Percentiles rank a stretch among this genome's conserved stretches.
Conservation (phyloP, 2,888 invertebrate species). For the Zele albiditarsus region DNA sequence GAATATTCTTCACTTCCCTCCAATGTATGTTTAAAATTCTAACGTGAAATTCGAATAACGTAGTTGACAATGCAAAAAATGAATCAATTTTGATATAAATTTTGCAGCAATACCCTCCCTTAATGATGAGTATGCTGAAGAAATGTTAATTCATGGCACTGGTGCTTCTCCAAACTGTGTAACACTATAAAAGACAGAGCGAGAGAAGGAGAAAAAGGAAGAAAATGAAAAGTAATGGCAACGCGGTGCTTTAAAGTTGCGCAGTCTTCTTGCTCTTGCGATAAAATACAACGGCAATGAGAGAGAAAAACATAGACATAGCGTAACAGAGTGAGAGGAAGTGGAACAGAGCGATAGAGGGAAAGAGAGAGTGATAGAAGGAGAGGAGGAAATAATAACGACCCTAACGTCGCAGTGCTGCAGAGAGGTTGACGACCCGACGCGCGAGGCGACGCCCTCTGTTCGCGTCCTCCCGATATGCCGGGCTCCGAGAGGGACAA, state of each 20-base stretch:
- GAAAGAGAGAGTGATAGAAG: constrained; percentile 34
- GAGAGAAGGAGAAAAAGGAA: too few relatives aligned
- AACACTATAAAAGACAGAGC: too few relatives aligned
- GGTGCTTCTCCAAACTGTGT: too few relatives aligned
- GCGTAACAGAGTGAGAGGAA: constrained; percentile 49
- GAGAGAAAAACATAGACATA: constrained; percentile 34
- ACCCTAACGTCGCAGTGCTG: constrained; percentile 69
- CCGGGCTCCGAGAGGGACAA: constrained; percentile 50
- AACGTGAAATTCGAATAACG: too few relatives aligned
- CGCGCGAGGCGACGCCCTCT: constrained; percentile 67
- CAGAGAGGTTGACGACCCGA: constrained; percentile 72
- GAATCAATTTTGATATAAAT: too few relatives aligned
- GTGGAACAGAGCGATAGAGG: constrained; percentile 40
- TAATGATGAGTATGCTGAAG: too few relatives aligned
- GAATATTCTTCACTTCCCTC: too few relatives aligned
- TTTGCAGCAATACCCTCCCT: too few relatives aligned
- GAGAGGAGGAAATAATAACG: constrained; percentile 66
- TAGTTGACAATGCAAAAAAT: too few relatives aligned
- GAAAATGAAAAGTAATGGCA: too few relatives aligned
- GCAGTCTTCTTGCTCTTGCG: not conserved
- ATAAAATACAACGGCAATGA: not conserved
- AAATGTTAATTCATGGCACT: too few relatives aligned
- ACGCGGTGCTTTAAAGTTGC: not conserved
- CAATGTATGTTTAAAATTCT: too few relatives aligned
- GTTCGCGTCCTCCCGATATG: constrained; percentile 49